Conservation (phyloP, 2,797 vertebrate genomes). For the Agapornis canus region DNA sequence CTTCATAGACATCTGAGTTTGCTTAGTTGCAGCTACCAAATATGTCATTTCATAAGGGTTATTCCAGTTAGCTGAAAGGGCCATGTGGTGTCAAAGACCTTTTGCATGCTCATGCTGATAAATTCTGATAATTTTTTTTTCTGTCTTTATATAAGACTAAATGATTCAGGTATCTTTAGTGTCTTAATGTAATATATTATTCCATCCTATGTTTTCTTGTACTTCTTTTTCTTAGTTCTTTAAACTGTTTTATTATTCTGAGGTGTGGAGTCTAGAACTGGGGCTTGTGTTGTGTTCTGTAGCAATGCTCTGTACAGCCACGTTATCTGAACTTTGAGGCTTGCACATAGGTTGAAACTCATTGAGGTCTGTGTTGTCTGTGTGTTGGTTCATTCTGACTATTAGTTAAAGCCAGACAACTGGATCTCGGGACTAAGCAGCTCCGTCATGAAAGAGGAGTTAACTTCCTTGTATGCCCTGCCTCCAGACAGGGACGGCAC, state of each 20-base stretch:
- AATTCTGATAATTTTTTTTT: background rate
- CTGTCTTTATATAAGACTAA: background rate
- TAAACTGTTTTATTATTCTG: background rate
- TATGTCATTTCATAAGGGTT: background rate
- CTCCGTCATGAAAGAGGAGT: background rate
- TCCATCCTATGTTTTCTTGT: background rate
- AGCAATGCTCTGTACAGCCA: background rate
- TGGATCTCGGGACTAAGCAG: background rate
- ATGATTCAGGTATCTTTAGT: background rate
- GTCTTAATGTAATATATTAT: background rate
- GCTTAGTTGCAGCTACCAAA: background rate
- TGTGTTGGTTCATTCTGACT: background rate
- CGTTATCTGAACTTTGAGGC: background rate
- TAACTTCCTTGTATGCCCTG: fast-evolving
- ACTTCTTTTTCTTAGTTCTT: background rate
- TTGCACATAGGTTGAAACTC: fast-evolving
- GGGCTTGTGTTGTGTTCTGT: fast-evolving
- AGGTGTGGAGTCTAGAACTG: background rate
- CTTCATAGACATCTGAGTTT: background rate
- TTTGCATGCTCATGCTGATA: background rate
- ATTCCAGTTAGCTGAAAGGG: background rate
- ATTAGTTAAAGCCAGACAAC: fast-evolving
- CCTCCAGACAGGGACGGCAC: background rate
- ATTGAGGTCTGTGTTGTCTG: fast-evolving
- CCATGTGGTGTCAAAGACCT: background rate